Evolutionary conservation across 2,113 vertebrate genomes (phyloP), one percentile per base, ranked within the genome.

Genomic region (Megalops atlanticus): DNA sequence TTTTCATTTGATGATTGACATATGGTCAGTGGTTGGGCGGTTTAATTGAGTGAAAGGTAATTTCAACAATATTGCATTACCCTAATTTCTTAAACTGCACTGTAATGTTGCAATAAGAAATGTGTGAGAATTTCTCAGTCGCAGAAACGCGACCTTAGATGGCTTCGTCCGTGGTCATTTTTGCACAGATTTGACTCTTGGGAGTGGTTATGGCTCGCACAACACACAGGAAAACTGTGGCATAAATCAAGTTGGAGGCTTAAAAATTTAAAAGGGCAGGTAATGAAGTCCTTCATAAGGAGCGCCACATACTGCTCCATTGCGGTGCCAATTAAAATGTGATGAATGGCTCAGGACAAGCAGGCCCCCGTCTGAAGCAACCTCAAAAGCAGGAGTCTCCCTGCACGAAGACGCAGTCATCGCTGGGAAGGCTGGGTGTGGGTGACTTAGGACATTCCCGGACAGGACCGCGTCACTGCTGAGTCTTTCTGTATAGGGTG

Each of bases 1-100:
- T 92, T n/a, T 91, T 92, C 89, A 91, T 90, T 90, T 90, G 84
- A 39, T 81, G 84, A 40, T 85, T 88, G 91, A 88, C 91, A 88
- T 86, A 36, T 78, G 88, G 90, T 87, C 90, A 88, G 91, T 89
- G 88, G n/a, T 87, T 89, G 89, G 89, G 86, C 88, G 90, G 86
- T 89, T 89, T 49, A 18, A 86, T 87, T 90, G 89, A 91, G 89
- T 91, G 45, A 92, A 91, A 90, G 90, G 90, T 87, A 89, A 88
- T 91, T 91, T 90, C 84, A 79, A 87, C 89, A 93, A 88, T 90
- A 89, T 80, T 40, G 27, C 69, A 18, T 35, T 38, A 52, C 35
- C 39, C 8, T 73, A 54, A n/a, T 54, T 31, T 54, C 74, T 38
- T 39, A 72, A 38, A 52, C 52, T 58, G 52, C 5, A 1, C n/a